phyloP scores from a whole-genome alignment of 2,797 vertebrate genomes.

The Zalophus californianus region DNA sequence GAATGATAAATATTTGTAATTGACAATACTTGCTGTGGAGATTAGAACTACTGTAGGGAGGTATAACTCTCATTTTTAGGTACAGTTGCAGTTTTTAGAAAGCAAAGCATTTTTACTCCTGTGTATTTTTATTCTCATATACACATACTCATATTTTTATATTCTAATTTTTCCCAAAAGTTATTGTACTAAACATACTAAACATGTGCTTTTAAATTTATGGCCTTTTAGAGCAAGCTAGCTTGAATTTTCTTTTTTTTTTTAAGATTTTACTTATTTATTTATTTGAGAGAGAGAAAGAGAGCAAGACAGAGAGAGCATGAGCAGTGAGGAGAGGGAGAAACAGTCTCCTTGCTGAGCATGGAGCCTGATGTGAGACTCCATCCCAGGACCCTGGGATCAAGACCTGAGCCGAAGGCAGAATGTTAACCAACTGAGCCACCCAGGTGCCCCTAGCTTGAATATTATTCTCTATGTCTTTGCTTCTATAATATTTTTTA shows the following conservation, averaged over 20 bases:
- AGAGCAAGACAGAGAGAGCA: not conserved
- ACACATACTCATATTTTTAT: not conserved
- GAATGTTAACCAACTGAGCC: not conserved
- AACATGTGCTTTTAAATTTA: not conserved
- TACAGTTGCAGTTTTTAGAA: not conserved
- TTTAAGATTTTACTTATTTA: not conserved
- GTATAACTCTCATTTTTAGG: not conserved
- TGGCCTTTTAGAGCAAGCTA: not conserved
- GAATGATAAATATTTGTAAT: not conserved
- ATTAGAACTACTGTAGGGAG: not conserved
- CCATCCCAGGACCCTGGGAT: not conserved
- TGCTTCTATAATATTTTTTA: conserved; percentile 4
- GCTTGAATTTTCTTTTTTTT: not conserved
- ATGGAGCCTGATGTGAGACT: no score
- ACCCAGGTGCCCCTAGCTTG: not conserved
- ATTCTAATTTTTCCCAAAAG: not conserved
- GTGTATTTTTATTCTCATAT: not conserved
- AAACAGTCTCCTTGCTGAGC: not conserved
- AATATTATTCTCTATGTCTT: not conserved
- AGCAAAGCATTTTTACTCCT: not conserved
- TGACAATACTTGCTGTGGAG: not conserved
- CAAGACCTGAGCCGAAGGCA: not conserved
- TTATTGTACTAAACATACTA: not conserved
- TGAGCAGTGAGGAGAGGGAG: not conserved
- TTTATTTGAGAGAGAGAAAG: not conserved